Evolutionary conservation across 2,888 invertebrate species (phyloP).

Genomic region (Pristionchus japonicus): DNA sequence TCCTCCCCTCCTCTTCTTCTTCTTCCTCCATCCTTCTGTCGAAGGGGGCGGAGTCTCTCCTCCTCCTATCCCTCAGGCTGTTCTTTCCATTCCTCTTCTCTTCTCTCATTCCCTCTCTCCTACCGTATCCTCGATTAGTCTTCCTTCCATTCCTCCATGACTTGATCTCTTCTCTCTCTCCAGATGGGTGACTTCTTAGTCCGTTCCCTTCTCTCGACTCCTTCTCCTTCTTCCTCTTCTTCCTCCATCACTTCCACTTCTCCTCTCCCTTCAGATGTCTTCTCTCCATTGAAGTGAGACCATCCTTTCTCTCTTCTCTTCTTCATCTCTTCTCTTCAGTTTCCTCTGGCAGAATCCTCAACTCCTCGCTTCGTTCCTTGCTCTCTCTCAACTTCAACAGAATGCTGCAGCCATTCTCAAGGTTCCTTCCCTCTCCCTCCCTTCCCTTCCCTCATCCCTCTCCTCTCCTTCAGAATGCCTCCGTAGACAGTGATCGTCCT

Average conservation of each 20-base stretch:
- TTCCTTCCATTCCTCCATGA: neutral
- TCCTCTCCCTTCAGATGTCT: conserved; percentile 3
- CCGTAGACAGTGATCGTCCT: neutral
- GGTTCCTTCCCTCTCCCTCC: neutral
- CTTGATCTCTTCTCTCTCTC: neutral
- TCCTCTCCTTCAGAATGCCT: conserved; percentile 31
- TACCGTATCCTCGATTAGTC: conserved; percentile 9
- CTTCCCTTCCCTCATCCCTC: neutral
- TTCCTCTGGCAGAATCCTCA: conserved; percentile 49
- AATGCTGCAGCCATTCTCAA: conserved; percentile 18
- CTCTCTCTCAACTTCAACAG: conserved; percentile 39
- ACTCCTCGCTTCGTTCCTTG: conserved; percentile 42
- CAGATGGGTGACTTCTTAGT: conserved; percentile 43
- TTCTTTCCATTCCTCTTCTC: conserved; percentile 1
- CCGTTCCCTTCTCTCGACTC: conserved; percentile 43
- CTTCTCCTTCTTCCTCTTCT: conserved; percentile 40
- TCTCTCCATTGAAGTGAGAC: neutral
- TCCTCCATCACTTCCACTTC: conserved; percentile 32
- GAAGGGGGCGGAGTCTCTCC: conserved; percentile 33
- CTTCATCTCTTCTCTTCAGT: neutral
- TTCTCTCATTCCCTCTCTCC: conserved; percentile 11
- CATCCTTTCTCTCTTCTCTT: neutral
- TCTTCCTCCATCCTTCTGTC: neutral
- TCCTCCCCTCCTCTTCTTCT: neutral
- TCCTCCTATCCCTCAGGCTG: neutral